Base-by-base conservation (phyloP, 2,113 vertebrate genomes). In the Brachyistius frenatus region DNA sequence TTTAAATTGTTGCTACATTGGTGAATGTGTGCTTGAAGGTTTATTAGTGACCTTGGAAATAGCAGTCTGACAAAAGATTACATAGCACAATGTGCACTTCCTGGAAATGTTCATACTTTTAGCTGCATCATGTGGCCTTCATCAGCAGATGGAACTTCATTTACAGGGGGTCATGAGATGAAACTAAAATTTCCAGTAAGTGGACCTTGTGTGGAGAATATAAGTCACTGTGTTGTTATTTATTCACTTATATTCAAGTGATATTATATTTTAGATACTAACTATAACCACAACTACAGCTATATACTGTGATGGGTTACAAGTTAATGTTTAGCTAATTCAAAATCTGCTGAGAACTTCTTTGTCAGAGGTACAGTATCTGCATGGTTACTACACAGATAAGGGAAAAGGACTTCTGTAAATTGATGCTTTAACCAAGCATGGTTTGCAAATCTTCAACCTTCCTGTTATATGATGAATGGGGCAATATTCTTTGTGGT, bases 11-110 rank as follows among this genome's bases (percentile, higher is more conserved):
- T 52, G 37, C 66, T 31, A 62, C 31, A 69, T 44, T 50, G 23
- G 23, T 65, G 7, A 78, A 50, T 53, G 31, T 46, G 54, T 36
- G 11, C 35, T 62, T 75, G 41, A 71, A 64, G 30, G 50, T 69
- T 66, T 15, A 33, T 33, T 52, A 56, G 31, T 58, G 11, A 66
- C 49, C 36, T 69, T 44, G 54, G 53, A 81, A 78, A 36, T 37
- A 56, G 8, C 0, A 46, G 54, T 8, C 3, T 8, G 66, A 30
- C 14, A 0, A 39, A 39, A 54, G 2, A 55, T 39, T 36, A 0
- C 62, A 44, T 23, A 58, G 8, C 0, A 9, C 5, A 41, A 47
- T 6, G 10, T 31, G 5, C 0, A 30, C 9, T 57, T 50, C 3
- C 9, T 30, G 23, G 23, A 23, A 23, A 23, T 23, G 23, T 23